Evolutionary conservation across 2,797 vertebrate species (phyloP).

Genomic region (Masticophis lateralis): DNA sequence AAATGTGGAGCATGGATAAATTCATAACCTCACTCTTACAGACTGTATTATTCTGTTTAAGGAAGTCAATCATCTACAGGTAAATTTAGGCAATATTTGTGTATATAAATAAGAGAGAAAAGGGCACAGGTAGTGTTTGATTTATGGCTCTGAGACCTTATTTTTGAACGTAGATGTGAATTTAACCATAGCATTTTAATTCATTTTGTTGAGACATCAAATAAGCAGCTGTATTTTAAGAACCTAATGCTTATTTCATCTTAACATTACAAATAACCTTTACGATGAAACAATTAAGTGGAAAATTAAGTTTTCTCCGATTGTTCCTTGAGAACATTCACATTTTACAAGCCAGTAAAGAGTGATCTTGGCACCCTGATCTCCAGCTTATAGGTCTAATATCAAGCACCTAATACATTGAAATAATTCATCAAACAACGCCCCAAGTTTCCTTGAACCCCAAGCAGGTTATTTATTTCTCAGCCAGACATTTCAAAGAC

Average conservation of each 20-base stretch:
- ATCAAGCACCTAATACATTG: slow-evolving; percentile 8
- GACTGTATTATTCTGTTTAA: not conserved
- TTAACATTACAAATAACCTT: slow-evolving; percentile 42
- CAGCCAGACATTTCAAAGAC: slow-evolving; percentile 26
- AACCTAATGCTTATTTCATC: slow-evolving; percentile 35
- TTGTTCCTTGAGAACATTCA: slow-evolving; percentile 23
- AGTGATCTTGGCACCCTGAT: slow-evolving; percentile 16
- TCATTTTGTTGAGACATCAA: slow-evolving; percentile 31
- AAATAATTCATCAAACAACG: slow-evolving; percentile 26
- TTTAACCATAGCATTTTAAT: slow-evolving; percentile 3
- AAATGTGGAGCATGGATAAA: not conserved
- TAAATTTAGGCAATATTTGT: not conserved
- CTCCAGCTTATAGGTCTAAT: not conserved
- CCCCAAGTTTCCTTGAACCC: not conserved
- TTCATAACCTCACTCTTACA: not conserved
- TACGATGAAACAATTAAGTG: slow-evolving; percentile 32
- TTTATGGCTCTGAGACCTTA: not conserved
- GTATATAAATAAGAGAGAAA: not conserved
- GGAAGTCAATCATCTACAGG: not conserved
- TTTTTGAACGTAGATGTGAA: not conserved
- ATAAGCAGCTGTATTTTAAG: slow-evolving; percentile 2
- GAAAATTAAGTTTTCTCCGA: slow-evolving; percentile 21
- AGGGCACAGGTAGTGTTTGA: not conserved
- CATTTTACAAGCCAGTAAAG: slow-evolving; percentile 20
- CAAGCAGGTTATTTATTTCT: slow-evolving; percentile 38